These are phyloP conservation scores for Prosapia bicincta DNA, from an alignment of 2,888 invertebrate species.

Conservation along the genomic window DNA sequence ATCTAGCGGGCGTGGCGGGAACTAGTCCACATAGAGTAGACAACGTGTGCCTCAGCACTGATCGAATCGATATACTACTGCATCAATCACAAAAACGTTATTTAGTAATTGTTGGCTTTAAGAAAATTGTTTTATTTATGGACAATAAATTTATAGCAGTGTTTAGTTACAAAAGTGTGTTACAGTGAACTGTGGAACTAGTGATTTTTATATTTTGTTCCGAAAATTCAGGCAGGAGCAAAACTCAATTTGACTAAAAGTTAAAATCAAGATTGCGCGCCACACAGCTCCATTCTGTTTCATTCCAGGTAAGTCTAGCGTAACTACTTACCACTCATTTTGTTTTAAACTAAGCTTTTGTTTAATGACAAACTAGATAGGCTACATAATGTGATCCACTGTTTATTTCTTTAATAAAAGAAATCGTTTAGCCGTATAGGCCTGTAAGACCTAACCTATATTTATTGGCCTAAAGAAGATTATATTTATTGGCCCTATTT, in stretches of 20 bases:
- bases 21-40: conserved; percentile 11
- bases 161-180: not conserved
- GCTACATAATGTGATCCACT: no score
- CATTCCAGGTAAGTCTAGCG: conserved; percentile 21
- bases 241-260: not conserved
- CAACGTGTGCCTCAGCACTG: conserved; percentile 7
- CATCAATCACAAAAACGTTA: not conserved
- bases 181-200: not conserved
- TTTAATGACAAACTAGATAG: no score
- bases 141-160: not conserved
- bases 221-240: not conserved
- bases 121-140: not conserved
- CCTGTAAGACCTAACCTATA: no score
- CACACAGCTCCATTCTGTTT: conserved; percentile 21
- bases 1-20: conserved; percentile 24
- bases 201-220: not conserved
- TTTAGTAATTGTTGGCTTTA: not conserved
- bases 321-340: no score
- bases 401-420: no score
- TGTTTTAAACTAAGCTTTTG: no score
- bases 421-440: no score
- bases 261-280: not conserved
- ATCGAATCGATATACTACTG: conserved; percentile 18
- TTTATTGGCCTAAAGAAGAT: no score
- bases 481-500: no score